Percentiles rank a stretch among this genome's conserved stretches.
Conservation (phyloP, 2,888 invertebrate genomes). For the Cylloceria caligata region DNA sequence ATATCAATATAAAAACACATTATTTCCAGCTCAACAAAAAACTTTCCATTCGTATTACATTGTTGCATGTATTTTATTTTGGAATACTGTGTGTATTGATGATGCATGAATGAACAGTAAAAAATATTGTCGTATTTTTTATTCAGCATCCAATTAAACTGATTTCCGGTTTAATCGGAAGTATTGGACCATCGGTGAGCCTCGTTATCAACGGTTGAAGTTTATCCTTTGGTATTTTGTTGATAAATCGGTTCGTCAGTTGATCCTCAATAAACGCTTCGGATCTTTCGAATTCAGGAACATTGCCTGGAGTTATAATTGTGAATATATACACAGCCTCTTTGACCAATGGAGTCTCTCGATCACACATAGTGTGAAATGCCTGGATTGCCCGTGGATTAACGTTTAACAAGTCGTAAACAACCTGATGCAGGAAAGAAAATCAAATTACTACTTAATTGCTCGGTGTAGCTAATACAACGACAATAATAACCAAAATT, state of each 20-base stretch:
- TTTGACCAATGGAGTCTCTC: conserved; percentile 84
- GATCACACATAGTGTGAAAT: conserved; percentile 87
- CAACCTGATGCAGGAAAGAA: conserved; percentile 75
- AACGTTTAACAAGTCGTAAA: conserved; percentile 77
- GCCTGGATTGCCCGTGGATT: conserved; percentile 81
- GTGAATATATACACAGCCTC: conserved; percentile 85
- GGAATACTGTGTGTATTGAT: too few relatives aligned
- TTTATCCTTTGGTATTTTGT: conserved; percentile 82
- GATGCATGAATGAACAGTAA: neutral
- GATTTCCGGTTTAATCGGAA: conserved; percentile 78
- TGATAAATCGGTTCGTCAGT: conserved; percentile 80
- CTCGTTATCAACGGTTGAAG: conserved; percentile 85
- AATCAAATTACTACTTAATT: too few relatives aligned
- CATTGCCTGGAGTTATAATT: conserved; percentile 78
- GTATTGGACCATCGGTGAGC: conserved; percentile 82
- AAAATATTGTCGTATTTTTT: neutral
- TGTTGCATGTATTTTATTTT: too few relatives aligned
- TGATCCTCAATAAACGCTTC: conserved; percentile 80
- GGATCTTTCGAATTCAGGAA: conserved; percentile 54
- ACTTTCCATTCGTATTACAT: too few relatives aligned
- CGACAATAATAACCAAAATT: too few relatives aligned
- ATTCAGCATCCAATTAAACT: conserved; percentile 63
- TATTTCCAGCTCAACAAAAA: too few relatives aligned
- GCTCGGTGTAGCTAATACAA: too few relatives aligned
- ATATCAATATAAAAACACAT: too few relatives aligned